A percentile compares a stretch with the other conserved stretches of the same genome.
Evolutionary conservation across 1,140 invertebrate genomes (phyloP).

Genomic region (Conus betulinus): DNA sequence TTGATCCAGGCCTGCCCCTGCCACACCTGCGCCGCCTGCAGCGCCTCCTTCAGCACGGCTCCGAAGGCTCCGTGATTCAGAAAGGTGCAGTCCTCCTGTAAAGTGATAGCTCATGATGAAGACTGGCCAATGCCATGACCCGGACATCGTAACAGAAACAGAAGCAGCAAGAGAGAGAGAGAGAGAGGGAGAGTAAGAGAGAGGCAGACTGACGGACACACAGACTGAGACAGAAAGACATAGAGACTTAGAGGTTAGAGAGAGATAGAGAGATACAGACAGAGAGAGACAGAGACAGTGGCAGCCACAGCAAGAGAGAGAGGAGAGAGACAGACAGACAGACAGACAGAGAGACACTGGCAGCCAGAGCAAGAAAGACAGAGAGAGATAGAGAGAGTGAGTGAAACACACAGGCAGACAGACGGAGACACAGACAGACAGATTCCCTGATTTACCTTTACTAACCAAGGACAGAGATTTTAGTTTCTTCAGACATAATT

Average conservation of each 20-base stretch:
- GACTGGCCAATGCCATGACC: background rate
- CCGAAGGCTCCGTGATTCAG: conserved; percentile 76
- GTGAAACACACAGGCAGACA: no score
- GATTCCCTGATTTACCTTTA: no score
- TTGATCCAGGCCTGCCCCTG: no score
- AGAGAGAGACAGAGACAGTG: background rate
- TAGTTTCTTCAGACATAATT: no score
- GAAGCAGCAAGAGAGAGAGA: background rate
- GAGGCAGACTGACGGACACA: background rate
- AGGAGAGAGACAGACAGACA: no score
- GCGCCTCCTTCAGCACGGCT: conserved; percentile 65
- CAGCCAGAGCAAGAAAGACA: no score
- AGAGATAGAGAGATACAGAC: background rate
- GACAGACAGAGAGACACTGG: no score
- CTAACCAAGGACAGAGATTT: no score
- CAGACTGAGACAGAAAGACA: background rate
- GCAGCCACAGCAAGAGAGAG: no score
- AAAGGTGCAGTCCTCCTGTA: conserved; percentile 68
- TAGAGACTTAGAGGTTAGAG: no score
- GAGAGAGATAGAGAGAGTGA: background rate
- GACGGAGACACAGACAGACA: no score
- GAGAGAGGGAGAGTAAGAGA: background rate
- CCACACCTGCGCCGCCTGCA: conserved; percentile 66
- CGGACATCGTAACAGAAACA: background rate
- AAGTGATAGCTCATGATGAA: conserved; percentile 17